Evolutionary conservation across 2,113 vertebrate genomes (phyloP).

Genomic region (Siphamia tubifer): DNA sequence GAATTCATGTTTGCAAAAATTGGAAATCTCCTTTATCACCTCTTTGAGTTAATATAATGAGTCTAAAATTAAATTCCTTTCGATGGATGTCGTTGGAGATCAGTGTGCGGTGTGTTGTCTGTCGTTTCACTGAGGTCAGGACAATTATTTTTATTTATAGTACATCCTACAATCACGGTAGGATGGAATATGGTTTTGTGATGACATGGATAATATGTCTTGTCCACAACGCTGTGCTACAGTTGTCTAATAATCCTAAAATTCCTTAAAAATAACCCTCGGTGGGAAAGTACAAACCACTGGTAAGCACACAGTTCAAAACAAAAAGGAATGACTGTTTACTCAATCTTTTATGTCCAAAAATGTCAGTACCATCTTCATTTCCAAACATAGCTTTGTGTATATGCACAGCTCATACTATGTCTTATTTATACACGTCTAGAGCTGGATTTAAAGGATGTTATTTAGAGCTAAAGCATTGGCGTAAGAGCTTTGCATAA

Average conservation of each 20-base stretch:
- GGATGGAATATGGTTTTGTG: neutral
- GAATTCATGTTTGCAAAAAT: too few relatives aligned
- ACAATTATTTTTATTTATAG: neutral
- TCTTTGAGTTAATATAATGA: too few relatives aligned
- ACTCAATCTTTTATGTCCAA: constrained; percentile 26
- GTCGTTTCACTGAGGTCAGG: neutral
- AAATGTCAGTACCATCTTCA: constrained; percentile 23
- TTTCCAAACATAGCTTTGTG: constrained; percentile 37
- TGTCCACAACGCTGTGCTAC: neutral
- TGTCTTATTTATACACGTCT: constrained; percentile 62
- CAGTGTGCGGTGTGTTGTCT: neutral
- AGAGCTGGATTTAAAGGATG: constrained; percentile 23
- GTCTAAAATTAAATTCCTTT: too few relatives aligned
- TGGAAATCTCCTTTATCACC: too few relatives aligned
- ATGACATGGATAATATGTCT: neutral
- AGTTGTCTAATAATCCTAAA: neutral
- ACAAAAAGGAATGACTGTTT: neutral
- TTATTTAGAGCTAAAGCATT: constrained; percentile 31
- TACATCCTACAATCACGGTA: neutral
- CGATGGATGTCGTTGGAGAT: too few relatives aligned
- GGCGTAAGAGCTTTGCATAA: constrained; percentile 35
- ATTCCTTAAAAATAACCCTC: neutral
- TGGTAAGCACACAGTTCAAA: neutral
- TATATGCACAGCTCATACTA: constrained; percentile 12
- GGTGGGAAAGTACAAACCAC: neutral